Evolutionary conservation across 1,140 invertebrate species (phyloP).

Genomic region (Rhynchophorus ferrugineus): DNA sequence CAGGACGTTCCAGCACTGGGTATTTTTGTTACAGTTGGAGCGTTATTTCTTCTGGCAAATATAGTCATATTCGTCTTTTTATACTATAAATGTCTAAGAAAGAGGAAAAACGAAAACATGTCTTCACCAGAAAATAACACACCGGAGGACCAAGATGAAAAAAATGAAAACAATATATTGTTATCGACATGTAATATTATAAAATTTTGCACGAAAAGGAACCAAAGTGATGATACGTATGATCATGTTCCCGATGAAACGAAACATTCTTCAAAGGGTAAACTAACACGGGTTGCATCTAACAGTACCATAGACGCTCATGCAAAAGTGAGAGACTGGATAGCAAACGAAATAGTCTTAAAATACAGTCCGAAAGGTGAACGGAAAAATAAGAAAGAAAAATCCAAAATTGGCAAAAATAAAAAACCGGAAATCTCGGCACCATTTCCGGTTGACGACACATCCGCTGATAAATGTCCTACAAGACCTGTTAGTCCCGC

Average conservation of each 20-base stretch:
- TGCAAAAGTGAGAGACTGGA: constrained; percentile 79
- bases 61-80: constrained; percentile 65
- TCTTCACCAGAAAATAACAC: constrained; percentile 43
- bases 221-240: constrained; percentile 48
- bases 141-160: constrained; percentile 20
- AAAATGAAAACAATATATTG: constrained; percentile 14
- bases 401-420: constrained; percentile 1
- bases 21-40: constrained; percentile 19
- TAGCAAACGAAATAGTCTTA: constrained; percentile 64
- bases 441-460: constrained; percentile 27
- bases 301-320: constrained; percentile 75
- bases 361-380: constrained; percentile 58
- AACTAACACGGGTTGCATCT: constrained; percentile 62
- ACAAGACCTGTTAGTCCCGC: constrained; percentile 44
- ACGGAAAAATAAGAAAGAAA: constrained; percentile 15
- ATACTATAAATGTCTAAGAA: constrained; percentile 58
- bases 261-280: constrained; percentile 57
- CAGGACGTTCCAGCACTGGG: constrained; percentile 32
- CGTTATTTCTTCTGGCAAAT: constrained; percentile 73
- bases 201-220: constrained; percentile 47
- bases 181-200: constrained; percentile 47
- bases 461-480: constrained; percentile 37
- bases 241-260: constrained; percentile 46
- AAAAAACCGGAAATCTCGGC: not conserved
- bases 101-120: constrained; percentile 41